phyloP scores from a whole-genome alignment of 2,888 invertebrate genomes.

The Onchidella celtica region DNA sequence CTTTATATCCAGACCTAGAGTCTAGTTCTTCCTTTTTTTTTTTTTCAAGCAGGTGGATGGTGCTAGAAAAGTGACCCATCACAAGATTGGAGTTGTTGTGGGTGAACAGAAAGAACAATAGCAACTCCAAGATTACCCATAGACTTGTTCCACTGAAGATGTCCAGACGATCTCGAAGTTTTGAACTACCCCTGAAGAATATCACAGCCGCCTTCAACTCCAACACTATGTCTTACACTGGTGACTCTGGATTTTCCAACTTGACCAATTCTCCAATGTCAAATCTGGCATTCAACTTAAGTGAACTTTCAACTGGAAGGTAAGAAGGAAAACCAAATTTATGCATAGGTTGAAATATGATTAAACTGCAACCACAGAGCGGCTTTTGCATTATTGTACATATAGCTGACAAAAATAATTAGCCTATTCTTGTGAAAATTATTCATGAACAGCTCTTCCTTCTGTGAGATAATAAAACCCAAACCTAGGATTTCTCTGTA shows the following conservation, averaged over 20 bases:
- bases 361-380: too few relatives aligned
- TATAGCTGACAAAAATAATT: too few relatives aligned
- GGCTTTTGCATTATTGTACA: too few relatives aligned
- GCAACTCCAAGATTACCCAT: not conserved
- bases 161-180: slow-evolving; percentile 31
- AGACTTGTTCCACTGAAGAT: slow-evolving; percentile 45
- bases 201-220: slow-evolving; percentile 61
- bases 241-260: slow-evolving; percentile 48
- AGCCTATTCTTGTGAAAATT: too few relatives aligned
- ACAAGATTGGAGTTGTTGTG: too few relatives aligned
- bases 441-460: too few relatives aligned
- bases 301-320: slow-evolving; percentile 74
- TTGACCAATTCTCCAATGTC: slow-evolving; percentile 70
- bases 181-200: slow-evolving; percentile 51
- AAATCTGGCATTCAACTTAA: slow-evolving; percentile 68
- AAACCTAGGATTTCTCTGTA: too few relatives aligned
- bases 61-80: not conserved
- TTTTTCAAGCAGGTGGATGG: slow-evolving; percentile 14
- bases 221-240: slow-evolving; percentile 60
- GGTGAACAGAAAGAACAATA: not conserved
- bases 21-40: too few relatives aligned
- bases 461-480: too few relatives aligned
- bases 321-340: too few relatives aligned
- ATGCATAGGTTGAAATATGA: too few relatives aligned
- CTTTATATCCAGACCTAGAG: too few relatives aligned